phyloP scores from a whole-genome alignment of 2,888 invertebrate genomes.

The Metallyticus violacea region DNA sequence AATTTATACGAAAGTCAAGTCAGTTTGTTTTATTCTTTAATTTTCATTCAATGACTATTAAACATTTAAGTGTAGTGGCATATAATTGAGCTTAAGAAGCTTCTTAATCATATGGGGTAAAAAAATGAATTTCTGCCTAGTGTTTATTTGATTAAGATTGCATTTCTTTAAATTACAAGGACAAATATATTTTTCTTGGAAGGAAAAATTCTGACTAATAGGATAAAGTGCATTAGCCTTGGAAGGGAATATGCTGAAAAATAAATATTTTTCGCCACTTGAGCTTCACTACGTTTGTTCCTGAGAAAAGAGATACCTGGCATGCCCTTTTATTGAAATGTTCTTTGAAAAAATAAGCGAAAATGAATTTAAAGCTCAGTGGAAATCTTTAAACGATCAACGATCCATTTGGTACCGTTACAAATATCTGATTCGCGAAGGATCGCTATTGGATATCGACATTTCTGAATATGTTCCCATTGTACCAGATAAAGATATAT shows the following conservation, averaged over 20 bases:
- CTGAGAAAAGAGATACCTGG: not conserved
- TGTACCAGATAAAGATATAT: not conserved
- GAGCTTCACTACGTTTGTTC: not conserved
- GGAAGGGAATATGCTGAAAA: not conserved
- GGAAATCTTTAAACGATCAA: not conserved
- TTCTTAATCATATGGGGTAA: no score
- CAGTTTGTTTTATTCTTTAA: no score
- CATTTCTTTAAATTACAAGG: no score
- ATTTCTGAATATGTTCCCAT: not conserved
- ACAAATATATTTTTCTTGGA: not conserved
- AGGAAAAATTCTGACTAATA: not conserved
- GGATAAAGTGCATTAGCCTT: not conserved
- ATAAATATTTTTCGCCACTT: not conserved
- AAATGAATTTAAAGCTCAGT: not conserved
- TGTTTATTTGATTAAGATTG: no score
- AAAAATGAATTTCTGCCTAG: no score
- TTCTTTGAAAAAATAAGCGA: not conserved
- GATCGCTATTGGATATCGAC: not conserved
- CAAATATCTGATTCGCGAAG: not conserved
- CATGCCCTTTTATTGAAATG: not conserved
- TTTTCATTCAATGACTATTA: no score
- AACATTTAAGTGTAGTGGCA: no score
- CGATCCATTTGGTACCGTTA: not conserved
- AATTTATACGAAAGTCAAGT: no score
- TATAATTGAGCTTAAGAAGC: no score